Conservation (phyloP, 2,888 invertebrate genomes). For the Venusia cambrica region DNA sequence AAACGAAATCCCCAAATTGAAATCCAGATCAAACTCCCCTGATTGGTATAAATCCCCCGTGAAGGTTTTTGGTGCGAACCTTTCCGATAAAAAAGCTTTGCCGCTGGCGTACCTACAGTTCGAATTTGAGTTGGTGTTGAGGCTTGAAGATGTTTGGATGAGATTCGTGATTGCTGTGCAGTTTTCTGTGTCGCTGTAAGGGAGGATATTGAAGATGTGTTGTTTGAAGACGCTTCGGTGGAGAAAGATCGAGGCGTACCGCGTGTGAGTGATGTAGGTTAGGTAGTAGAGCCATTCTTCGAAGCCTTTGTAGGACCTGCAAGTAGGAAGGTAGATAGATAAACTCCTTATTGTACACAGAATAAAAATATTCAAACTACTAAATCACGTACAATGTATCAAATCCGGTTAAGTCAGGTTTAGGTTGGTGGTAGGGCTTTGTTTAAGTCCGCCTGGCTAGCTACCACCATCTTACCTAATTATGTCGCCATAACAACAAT, state of each 20-base stretch:
- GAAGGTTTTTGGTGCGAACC: slow-evolving; percentile 82
- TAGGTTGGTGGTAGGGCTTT: too few relatives aligned
- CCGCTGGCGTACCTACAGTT: slow-evolving; percentile 87
- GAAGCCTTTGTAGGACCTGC: slow-evolving; percentile 88
- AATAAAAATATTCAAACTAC: too few relatives aligned
- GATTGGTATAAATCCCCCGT: slow-evolving; percentile 77
- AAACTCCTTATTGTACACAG: too few relatives aligned
- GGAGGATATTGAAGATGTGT: slow-evolving; percentile 74
- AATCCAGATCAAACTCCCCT: slow-evolving; percentile 85
- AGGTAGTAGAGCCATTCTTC: slow-evolving; percentile 91
- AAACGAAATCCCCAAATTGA: slow-evolving; percentile 90
- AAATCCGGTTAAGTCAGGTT: too few relatives aligned
- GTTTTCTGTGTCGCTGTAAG: slow-evolving; percentile 76
- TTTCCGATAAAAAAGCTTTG: slow-evolving; percentile 85
- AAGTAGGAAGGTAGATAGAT: too few relatives aligned
- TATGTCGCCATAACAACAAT: too few relatives aligned
- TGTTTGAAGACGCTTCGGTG: slow-evolving; percentile 86
- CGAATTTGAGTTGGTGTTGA: slow-evolving; percentile 73
- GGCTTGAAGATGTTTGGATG: slow-evolving; percentile 75
- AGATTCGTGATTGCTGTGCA: slow-evolving; percentile 77
- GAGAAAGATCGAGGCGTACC: slow-evolving; percentile 89
- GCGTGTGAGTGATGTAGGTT: slow-evolving; percentile 88
- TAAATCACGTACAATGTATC: too few relatives aligned
- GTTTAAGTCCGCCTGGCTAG: too few relatives aligned
- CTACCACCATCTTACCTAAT: too few relatives aligned